A percentile compares a stretch with the other conserved stretches of the same genome.
phyloP scores from a whole-genome alignment of 1,140 invertebrate species.

The Anoplolepis gracilipes region DNA sequence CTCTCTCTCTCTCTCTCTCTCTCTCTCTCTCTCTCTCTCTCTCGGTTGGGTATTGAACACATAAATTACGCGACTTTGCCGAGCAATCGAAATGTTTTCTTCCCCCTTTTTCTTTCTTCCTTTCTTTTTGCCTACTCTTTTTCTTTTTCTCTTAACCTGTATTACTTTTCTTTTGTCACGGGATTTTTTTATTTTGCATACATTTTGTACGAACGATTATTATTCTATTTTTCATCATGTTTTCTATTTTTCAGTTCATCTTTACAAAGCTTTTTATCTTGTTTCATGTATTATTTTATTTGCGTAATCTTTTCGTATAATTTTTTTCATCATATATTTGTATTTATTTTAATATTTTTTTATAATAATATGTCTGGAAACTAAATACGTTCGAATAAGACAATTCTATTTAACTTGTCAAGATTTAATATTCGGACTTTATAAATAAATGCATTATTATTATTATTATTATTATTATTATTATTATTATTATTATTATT shows the following conservation, averaged over 20 bases:
- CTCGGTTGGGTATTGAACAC: conserved; percentile 78
- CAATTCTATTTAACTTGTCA: not conserved
- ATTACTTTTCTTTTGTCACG: not conserved
- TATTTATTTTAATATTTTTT: too few relatives aligned
- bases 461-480: not conserved
- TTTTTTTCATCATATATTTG: too few relatives aligned
- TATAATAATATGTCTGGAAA: too few relatives aligned
- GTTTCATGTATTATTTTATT: not conserved
- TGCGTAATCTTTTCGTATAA: not conserved
- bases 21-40: not conserved
- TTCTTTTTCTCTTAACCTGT: not conserved
- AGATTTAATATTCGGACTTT: not conserved
- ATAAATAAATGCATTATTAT: not conserved
- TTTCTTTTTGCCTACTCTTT: conserved; percentile 3
- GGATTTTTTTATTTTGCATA: not conserved
- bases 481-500: not conserved
- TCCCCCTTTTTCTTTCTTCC: conserved; percentile 28
- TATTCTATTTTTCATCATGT: not conserved
- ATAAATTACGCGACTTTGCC: conserved; percentile 77
- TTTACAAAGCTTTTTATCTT: not conserved
- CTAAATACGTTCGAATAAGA: too few relatives aligned
- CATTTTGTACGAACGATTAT: not conserved
- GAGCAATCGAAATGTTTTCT: conserved; percentile 75
- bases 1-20: not conserved
- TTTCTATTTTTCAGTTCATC: not conserved